Conservation (phyloP, 1,140 invertebrate genomes). For the Holcopasites calliopsidis region DNA sequence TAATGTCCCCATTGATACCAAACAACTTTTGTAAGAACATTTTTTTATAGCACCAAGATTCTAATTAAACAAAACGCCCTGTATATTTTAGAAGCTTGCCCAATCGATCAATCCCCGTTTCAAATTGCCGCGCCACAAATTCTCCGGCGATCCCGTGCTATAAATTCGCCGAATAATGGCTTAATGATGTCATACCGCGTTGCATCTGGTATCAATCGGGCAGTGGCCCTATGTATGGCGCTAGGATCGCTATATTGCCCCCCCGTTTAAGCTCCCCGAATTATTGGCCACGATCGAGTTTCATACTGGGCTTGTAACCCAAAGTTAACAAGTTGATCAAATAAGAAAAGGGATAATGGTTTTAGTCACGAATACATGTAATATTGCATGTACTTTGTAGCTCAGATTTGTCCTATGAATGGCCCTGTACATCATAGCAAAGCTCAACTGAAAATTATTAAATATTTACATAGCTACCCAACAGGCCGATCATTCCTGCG, state of each 20-base stretch:
- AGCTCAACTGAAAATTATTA: too few relatives aligned
- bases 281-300: slow-evolving; percentile 50
- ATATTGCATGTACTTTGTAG: too few relatives aligned
- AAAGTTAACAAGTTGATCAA: slow-evolving; percentile 38
- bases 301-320: slow-evolving; percentile 29
- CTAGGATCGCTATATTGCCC: slow-evolving; percentile 2
- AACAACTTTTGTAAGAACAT: too few relatives aligned
- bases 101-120: slow-evolving; percentile 4
- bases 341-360: too few relatives aligned
- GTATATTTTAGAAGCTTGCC: too few relatives aligned
- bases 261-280: slow-evolving; percentile 11
- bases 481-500: slow-evolving; percentile 1
- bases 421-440: not conserved
- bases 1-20: too few relatives aligned
- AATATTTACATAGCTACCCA: not conserved
- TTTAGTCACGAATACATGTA: too few relatives aligned
- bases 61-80: too few relatives aligned
- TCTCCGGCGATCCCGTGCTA: not conserved
- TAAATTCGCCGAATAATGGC: slow-evolving; percentile 40
- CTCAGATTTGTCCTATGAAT: too few relatives aligned
- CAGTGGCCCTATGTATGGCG: not conserved
- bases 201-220: slow-evolving; percentile 37
- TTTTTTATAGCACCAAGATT: too few relatives aligned
- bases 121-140: not conserved
- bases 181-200: slow-evolving; percentile 35